Conservation (phyloP, 2,888 invertebrate species). For the Belgica antarctica region DNA sequence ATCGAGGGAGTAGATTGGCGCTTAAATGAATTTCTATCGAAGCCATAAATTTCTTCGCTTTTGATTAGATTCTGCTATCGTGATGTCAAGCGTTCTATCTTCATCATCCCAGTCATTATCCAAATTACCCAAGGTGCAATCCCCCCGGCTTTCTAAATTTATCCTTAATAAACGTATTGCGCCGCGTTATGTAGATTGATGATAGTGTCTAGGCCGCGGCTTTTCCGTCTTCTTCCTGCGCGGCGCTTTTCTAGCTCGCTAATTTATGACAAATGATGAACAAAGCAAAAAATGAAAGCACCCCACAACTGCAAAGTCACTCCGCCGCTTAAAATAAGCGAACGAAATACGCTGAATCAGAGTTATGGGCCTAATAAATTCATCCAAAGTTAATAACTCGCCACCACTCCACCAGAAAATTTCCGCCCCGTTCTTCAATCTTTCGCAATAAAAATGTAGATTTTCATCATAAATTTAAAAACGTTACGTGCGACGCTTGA, state of each 20-base stretch:
- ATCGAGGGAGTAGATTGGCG: neutral
- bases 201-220: neutral
- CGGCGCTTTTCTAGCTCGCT: neutral
- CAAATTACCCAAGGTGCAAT: neutral
- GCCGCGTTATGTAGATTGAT: neutral
- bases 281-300: neutral
- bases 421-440: too few relatives aligned
- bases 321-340: neutral
- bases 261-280: neutral
- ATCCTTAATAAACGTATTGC: neutral
- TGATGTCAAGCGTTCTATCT: neutral
- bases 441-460: constrained; percentile 16
- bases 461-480: neutral
- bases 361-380: neutral
- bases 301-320: neutral
- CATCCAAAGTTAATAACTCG: neutral
- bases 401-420: neutral
- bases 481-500: neutral
- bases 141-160: neutral
- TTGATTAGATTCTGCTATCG: neutral
- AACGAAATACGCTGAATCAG: neutral
- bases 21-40: neutral
- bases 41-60: neutral
- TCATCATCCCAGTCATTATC: neutral
- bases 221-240: neutral